These are phyloP conservation scores for Rhyacophila evoluta DNA, from an alignment of 2,888 invertebrate species.

Conservation along the genomic window DNA sequence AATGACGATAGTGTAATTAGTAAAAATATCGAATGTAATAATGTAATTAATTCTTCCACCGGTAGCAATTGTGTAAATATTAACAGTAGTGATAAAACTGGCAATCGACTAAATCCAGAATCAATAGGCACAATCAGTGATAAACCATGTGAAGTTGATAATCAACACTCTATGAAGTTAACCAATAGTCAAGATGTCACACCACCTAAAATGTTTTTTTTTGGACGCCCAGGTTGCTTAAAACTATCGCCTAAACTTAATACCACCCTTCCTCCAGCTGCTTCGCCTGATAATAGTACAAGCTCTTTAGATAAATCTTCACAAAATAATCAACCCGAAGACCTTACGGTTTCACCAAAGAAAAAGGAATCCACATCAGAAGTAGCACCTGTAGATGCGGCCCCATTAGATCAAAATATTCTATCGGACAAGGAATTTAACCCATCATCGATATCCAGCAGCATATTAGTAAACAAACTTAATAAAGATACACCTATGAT, in stretches of 20 bases:
- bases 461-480: too few relatives aligned
- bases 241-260: conserved; percentile 57
- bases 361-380: not conserved
- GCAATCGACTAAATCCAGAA: not conserved
- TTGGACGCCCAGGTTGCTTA: conserved; percentile 64
- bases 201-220: conserved; percentile 61
- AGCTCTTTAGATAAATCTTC: conserved; percentile 2
- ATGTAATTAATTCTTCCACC: conserved; percentile 59
- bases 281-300: conserved; percentile 1
- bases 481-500: not conserved
- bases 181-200: conserved; percentile 41
- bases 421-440: not conserved
- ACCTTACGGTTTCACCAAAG: conserved; percentile 1
- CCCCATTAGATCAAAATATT: not conserved
- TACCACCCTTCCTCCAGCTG: not conserved
- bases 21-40: conserved; percentile 60
- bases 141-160: not conserved
- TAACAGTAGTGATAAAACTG: conserved; percentile 21
- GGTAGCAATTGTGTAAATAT: conserved; percentile 31
- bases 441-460: too few relatives aligned
- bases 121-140: not conserved
- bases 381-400: not conserved
- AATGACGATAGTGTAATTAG: conserved; percentile 47
- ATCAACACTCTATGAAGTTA: not conserved
- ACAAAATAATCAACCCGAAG: conserved; percentile 14